phyloP scores from a whole-genome alignment of 2,888 invertebrate species.

The Allolobophora icterica region DNA sequence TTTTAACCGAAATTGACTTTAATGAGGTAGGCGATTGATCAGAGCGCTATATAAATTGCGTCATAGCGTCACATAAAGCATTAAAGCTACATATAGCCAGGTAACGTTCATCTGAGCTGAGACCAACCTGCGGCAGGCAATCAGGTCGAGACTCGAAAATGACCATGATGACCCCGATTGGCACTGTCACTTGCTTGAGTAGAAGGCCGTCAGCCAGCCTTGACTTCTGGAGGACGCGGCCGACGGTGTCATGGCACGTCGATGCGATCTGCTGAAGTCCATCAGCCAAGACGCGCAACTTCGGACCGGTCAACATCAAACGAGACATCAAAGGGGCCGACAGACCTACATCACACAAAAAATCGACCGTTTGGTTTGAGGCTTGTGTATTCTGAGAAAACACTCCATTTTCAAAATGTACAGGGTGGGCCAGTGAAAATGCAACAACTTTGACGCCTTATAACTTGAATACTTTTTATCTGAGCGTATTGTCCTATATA shows the following conservation, averaged over 20 bases:
- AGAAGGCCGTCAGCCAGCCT: conserved; percentile 83
- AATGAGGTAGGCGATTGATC: too few relatives aligned
- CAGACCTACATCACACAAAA: conserved; percentile 69
- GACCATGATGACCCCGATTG: conserved; percentile 94
- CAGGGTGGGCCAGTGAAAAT: too few relatives aligned
- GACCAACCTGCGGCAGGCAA: conserved; percentile 80
- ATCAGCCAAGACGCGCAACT: conserved; percentile 82
- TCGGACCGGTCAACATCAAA: conserved; percentile 82
- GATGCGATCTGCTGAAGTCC: conserved; percentile 93
- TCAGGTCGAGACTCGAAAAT: conserved; percentile 98
- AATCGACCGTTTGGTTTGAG: not conserved
- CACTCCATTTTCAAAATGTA: too few relatives aligned
- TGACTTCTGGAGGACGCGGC: conserved; percentile 57
- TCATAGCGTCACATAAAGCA: too few relatives aligned
- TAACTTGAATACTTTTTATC: too few relatives aligned
- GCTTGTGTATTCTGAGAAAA: not conserved
- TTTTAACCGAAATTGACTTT: too few relatives aligned
- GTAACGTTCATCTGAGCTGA: not conserved
- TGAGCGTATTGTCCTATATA: too few relatives aligned
- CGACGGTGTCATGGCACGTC: conserved; percentile 74
- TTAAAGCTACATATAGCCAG: not conserved
- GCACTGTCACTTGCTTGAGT: conserved; percentile 90
- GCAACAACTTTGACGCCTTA: too few relatives aligned
- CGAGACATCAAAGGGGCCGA: conserved; percentile 83
- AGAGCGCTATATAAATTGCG: too few relatives aligned